Conservation (phyloP, 2,888 invertebrate genomes). For the Meloe dianella region DNA sequence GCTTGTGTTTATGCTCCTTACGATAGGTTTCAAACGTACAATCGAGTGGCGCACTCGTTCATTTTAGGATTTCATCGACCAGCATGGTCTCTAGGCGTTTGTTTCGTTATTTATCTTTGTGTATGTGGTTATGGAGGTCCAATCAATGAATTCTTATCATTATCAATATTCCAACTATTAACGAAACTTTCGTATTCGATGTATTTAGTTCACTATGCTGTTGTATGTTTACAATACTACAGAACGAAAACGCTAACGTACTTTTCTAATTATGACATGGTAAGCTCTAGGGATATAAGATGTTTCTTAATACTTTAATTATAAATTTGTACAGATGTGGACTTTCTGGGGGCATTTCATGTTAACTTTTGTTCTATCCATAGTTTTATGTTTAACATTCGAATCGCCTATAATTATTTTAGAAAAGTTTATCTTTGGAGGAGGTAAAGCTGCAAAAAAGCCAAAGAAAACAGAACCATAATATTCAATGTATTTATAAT, state of each 20-base stretch:
- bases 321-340: slow-evolving; percentile 12
- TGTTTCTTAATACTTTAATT: background rate
- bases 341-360: slow-evolving; percentile 31
- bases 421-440: slow-evolving; percentile 20
- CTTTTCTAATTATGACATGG: background rate
- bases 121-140: slow-evolving; percentile 13
- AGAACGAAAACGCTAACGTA: background rate
- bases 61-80: slow-evolving; percentile 19
- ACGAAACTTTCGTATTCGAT: slow-evolving; percentile 62
- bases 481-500: background rate
- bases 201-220: slow-evolving; percentile 61
- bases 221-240: slow-evolving; percentile 34
- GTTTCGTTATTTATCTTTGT: slow-evolving; percentile 9
- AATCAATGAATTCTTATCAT: slow-evolving; percentile 55
- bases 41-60: slow-evolving; percentile 11
- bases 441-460: too few species aligned
- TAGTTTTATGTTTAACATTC: slow-evolving; percentile 22
- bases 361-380: slow-evolving; percentile 16
- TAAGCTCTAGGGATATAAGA: background rate
- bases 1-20: background rate
- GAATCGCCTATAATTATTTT: slow-evolving; percentile 29
- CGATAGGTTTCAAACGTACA: background rate
- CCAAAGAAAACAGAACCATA: too few species aligned
- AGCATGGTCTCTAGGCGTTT: slow-evolving; percentile 19
- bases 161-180: slow-evolving; percentile 60